Percentiles rank a stretch among this genome's conserved stretches.
Conservation (phyloP, 2,888 invertebrate genomes). For the Campoletis raptor region DNA sequence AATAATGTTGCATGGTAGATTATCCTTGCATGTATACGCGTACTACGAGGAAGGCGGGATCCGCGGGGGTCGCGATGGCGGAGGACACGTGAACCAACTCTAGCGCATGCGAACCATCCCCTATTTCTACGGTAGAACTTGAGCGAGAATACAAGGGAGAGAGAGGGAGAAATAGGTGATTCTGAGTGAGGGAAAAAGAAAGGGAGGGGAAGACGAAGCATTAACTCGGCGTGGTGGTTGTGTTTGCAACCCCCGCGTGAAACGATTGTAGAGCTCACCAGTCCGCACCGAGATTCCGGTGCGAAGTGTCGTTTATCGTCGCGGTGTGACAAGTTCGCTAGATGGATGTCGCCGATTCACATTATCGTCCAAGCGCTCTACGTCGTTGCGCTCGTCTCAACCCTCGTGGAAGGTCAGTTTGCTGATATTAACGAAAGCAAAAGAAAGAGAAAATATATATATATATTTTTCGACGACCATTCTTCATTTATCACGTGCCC, state of each 20-base stretch:
- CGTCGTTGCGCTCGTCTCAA: conserved; percentile 77
- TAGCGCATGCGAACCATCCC: conserved; percentile 80
- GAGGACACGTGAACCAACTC: conserved; percentile 80
- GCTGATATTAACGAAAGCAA: conserved; percentile 35
- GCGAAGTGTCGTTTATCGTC: conserved; percentile 80
- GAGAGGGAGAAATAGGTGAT: conserved; percentile 35
- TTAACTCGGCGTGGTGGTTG: conserved; percentile 63
- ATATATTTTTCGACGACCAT: conserved; percentile 7
- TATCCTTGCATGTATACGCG: conserved; percentile 44
- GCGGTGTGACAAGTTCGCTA: conserved; percentile 81
- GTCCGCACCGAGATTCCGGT: conserved; percentile 83
- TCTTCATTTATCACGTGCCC: conserved; percentile 2
- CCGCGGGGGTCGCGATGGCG: conserved; percentile 77
- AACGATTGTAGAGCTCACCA: conserved; percentile 70
- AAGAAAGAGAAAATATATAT: neutral
- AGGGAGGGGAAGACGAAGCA: conserved; percentile 40
- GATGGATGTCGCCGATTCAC: conserved; percentile 84
- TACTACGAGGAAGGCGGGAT: conserved; percentile 79
- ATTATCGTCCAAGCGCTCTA: conserved; percentile 78
- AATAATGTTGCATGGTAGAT: conserved; percentile 31
- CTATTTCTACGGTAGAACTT: conserved; percentile 39
- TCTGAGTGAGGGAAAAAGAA: conserved; percentile 25
- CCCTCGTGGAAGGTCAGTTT: conserved; percentile 81
- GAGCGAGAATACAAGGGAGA: conserved; percentile 37
- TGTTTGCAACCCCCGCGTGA: conserved; percentile 61